phyloP scores from a whole-genome alignment of 2,113 vertebrate genomes.

The Procavia capensis region DNA sequence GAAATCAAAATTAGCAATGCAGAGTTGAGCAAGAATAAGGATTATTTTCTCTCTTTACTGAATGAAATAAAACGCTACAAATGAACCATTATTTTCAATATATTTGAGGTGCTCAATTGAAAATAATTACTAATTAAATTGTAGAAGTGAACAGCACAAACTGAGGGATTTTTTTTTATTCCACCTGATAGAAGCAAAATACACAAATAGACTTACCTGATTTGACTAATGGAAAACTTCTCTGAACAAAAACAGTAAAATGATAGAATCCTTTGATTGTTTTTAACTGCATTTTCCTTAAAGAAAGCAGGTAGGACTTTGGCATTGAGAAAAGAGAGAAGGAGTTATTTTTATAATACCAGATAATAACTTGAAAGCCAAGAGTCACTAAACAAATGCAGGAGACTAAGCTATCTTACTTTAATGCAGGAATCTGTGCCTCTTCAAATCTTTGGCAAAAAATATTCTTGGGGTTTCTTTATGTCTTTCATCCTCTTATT shows the following conservation, averaged over 20 bases:
- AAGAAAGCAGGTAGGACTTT: not conserved
- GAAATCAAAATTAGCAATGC: not conserved
- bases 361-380: constrained; percentile 70
- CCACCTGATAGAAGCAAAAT: not conserved
- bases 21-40: not conserved
- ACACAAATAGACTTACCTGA: not conserved
- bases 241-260: not conserved
- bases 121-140: not conserved
- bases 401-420: constrained; percentile 53
- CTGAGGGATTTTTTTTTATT: not conserved
- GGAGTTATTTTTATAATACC: constrained; percentile 62
- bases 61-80: not conserved
- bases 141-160: not conserved
- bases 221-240: constrained; percentile 10
- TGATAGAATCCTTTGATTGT: constrained; percentile 3
- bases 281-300: not conserved
- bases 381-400: constrained; percentile 5
- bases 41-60: not conserved
- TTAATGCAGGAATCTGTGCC: constrained; percentile 17
- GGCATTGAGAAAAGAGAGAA: constrained; percentile 57
- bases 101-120: not conserved
- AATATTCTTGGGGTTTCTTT: constrained; percentile 33
- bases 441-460: constrained; percentile 55
- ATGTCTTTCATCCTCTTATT: constrained; percentile 41
- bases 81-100: not conserved